These are phyloP conservation scores for Acanthopleura granulata DNA, from an alignment of 2,888 invertebrate genomes.

Conservation along the genomic window DNA sequence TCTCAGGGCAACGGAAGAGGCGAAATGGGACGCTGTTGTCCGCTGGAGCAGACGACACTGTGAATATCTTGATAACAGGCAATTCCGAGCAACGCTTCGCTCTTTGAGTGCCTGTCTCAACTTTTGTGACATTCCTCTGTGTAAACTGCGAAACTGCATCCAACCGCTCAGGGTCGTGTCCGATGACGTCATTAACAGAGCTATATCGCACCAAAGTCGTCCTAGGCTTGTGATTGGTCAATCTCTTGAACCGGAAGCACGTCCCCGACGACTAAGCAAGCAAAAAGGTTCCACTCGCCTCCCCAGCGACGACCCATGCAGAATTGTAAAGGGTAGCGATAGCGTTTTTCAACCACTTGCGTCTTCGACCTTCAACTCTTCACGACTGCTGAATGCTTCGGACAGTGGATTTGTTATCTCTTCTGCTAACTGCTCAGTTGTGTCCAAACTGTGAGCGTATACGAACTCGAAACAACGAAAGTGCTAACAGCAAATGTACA, in stretches of 20 bases:
- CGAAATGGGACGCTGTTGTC: not conserved
- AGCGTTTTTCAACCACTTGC: not conserved
- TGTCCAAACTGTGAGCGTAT: not conserved
- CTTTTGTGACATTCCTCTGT: not conserved
- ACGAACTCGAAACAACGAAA: too few species aligned
- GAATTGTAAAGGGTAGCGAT: not conserved
- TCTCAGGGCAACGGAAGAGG: not conserved
- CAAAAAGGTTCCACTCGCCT: not conserved
- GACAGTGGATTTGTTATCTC: not conserved
- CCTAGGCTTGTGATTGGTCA: not conserved
- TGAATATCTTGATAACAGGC: too few species aligned
- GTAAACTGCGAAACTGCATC: not conserved
- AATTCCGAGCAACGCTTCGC: not conserved
- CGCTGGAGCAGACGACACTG: not conserved
- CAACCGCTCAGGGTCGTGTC: not conserved
- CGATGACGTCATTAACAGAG: conserved; percentile 14
- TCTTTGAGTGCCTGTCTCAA: not conserved
- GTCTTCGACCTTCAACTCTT: not conserved
- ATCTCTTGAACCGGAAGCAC: not conserved
- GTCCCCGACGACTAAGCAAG: not conserved
- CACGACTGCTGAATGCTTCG: not conserved
- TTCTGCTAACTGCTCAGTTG: not conserved
- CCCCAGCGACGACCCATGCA: not conserved
- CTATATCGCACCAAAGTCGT: not conserved
- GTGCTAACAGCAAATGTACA: too few species aligned